Evolutionary conservation across 2,113 vertebrate species (phyloP).

Genomic region (Solenodon paradoxus): DNA sequence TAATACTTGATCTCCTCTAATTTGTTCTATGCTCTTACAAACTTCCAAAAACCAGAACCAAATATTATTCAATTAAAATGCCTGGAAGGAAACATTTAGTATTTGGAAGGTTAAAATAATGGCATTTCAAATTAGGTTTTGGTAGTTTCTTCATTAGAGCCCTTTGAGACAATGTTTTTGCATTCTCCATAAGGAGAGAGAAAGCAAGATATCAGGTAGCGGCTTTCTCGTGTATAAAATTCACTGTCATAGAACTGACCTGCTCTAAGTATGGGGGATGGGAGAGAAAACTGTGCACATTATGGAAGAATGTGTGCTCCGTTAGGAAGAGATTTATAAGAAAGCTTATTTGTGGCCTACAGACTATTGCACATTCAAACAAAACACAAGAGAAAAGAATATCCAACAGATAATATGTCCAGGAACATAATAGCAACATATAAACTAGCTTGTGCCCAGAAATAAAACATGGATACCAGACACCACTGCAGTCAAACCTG

Average conservation of each 20-base stretch:
- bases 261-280: conserved; percentile 69
- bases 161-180: conserved; percentile 78
- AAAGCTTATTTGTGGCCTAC: conserved; percentile 90
- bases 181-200: conserved; percentile 73
- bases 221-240: conserved; percentile 81
- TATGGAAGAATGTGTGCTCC: conserved; percentile 77
- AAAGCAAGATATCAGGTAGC: conserved; percentile 77
- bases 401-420: conserved; percentile 82
- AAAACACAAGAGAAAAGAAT: conserved; percentile 87
- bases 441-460: conserved; percentile 92
- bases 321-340: conserved; percentile 83
- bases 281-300: conserved; percentile 30
- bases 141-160: conserved; percentile 76
- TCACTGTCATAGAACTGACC: conserved; percentile 73
- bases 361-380: conserved; percentile 99
- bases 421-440: conserved; percentile 84
- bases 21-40: conserved; percentile 80
- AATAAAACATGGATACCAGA: conserved; percentile 86
- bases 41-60: conserved; percentile 76
- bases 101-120: conserved; percentile 77
- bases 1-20: conserved; percentile 73
- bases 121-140: conserved; percentile 68
- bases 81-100: conserved; percentile 77
- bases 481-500: conserved; percentile 87
- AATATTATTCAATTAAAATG: conserved; percentile 71